Conservation (phyloP, 2,888 invertebrate genomes). For the Tuberolachnus salignus region DNA sequence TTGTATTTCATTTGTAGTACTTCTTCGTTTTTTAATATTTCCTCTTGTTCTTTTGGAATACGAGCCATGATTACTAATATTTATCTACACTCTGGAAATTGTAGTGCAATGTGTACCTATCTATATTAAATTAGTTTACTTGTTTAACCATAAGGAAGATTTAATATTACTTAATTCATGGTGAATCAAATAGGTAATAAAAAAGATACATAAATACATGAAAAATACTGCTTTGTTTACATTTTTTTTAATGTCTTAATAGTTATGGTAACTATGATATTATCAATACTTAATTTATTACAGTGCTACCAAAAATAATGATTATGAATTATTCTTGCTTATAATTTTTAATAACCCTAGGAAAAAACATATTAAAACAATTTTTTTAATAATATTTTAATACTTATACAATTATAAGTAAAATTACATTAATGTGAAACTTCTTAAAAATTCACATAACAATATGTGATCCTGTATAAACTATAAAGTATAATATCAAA, state of each 20-base stretch:
- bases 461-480: too few species aligned
- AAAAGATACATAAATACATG: background rate
- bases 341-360: too few species aligned
- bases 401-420: too few species aligned
- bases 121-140: background rate
- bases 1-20: constrained; percentile 50
- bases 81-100: background rate
- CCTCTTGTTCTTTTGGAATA: constrained; percentile 11
- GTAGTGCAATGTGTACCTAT: too few species aligned
- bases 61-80: constrained; percentile 7
- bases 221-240: constrained; percentile 22
- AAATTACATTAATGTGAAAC: too few species aligned
- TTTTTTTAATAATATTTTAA: too few species aligned
- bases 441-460: too few species aligned
- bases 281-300: constrained; percentile 8
- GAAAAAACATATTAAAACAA: too few species aligned
- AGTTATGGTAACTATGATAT: constrained; percentile 37
- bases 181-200: background rate
- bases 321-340: background rate
- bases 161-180: background rate
- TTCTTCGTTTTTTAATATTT: constrained; percentile 48
- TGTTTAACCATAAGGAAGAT: background rate
- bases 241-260: background rate
- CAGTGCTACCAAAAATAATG: constrained; percentile 29
- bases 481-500: too few species aligned